phyloP scores from a whole-genome alignment of 2,888 invertebrate species.

The Latrodectus elegans region DNA sequence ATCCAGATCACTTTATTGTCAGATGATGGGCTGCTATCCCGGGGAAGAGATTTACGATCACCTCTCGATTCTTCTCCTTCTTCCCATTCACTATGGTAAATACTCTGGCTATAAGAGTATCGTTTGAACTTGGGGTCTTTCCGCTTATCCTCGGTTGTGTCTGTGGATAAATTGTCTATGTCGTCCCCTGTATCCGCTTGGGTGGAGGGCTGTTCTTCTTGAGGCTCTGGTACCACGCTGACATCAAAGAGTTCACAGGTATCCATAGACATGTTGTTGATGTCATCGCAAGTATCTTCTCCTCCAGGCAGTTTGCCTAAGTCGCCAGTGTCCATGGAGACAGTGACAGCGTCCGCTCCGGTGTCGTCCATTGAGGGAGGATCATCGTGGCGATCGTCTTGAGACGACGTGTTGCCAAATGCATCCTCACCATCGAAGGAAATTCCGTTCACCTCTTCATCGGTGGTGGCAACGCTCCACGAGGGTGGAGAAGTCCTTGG shows the following conservation, averaged over 20 bases:
- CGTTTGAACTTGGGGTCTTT: constrained; percentile 75
- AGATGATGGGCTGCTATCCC: constrained; percentile 15
- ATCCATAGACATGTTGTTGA: constrained; percentile 65
- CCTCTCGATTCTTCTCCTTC: constrained; percentile 54
- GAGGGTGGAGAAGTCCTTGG: constrained; percentile 56
- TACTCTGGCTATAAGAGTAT: constrained; percentile 80
- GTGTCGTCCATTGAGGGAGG: constrained; percentile 58
- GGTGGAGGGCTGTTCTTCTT: constrained; percentile 40
- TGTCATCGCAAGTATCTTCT: constrained; percentile 61
- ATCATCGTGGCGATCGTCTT: constrained; percentile 26
- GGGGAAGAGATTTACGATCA: constrained; percentile 23
- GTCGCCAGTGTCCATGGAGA: constrained; percentile 62
- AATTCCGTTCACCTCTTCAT: constrained; percentile 47
- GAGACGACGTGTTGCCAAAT: constrained; percentile 40
- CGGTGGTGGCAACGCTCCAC: constrained; percentile 40
- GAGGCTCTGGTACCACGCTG: constrained; percentile 21
- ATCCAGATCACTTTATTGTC: constrained; percentile 83
- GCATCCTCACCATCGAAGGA: constrained; percentile 64
- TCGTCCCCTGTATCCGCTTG: constrained; percentile 61
- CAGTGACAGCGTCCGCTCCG: constrained; percentile 53
- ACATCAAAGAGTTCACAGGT: constrained; percentile 58
- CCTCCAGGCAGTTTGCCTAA: constrained; percentile 35
- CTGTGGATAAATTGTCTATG: constrained; percentile 61
- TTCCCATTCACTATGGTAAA: constrained; percentile 65
- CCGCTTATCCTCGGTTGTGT: constrained; percentile 40